Evolutionary conservation across 2,797 vertebrate species (phyloP), one percentile per base, ranked within the genome.

Genomic region (Kryptopterus vitreolus): DNA sequence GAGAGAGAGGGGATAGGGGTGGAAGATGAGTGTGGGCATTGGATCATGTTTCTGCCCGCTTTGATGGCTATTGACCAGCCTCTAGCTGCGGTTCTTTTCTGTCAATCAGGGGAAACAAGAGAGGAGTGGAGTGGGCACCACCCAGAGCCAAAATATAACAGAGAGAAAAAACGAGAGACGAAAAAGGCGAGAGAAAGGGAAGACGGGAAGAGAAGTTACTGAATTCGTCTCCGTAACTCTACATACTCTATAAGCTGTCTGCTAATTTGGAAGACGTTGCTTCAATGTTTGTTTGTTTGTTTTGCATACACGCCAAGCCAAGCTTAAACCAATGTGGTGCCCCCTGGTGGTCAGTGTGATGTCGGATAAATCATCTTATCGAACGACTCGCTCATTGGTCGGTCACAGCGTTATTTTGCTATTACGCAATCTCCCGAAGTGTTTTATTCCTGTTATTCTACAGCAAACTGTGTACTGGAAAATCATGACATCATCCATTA

Each of bases 91-190:
- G 86, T 86, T 86, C 86, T 88, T 90, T 91, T 91, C 88, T 90
- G 89, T 93, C 90, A 92, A 90, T 92, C 89, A 89, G 85, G 83
- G 87, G 91, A 92, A 93, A 94, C 91, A 88, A 90, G 88, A 92
- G 87, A 88, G 82, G 86, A 87, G 82, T 81, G 63, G 88, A 88
- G 88, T 89, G 86, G 88, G 87, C 72, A 87, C 57, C 63, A 68
- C 48, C 31, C 20, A 46, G 61, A 55, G 58, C 59, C 63, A 26
- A 68, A 50, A 29, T 59, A 65, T 43, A 82, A 74, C 76, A 50
- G 4, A 69, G 46, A 74, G 53, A 72, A 61, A 46, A 59, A 11
- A 16, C 5, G 33, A 43, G 61, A 58, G 29, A 13, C 1, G 33
- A 53, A 13, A 68, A 22, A 70, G 1, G 62, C 73, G 43, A 63